Percentiles rank a stretch among this genome's conserved stretches.
These are phyloP conservation scores for Petrolisthes manimaculis DNA, from an alignment of 2,888 invertebrate species.

Conservation along the genomic window DNA sequence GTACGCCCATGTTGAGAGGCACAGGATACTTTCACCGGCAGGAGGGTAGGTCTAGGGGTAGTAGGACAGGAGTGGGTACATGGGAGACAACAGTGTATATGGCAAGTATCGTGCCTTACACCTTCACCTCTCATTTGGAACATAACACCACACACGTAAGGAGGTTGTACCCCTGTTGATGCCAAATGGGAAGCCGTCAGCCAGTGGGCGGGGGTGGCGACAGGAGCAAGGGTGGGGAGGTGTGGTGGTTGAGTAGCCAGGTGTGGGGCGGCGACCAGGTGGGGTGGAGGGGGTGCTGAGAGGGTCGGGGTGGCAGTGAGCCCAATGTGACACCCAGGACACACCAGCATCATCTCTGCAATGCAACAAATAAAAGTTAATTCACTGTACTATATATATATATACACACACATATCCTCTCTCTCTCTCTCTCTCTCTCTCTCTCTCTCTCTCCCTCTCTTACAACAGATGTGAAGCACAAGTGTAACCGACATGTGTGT, in stretches of 20 bases:
- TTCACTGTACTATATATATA: conserved; percentile 2
- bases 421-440: not conserved
- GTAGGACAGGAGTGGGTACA: too few species aligned
- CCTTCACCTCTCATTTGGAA: conserved; percentile 37
- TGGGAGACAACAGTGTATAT: conserved; percentile 42
- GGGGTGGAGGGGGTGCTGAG: not conserved
- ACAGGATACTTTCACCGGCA: conserved; percentile 15
- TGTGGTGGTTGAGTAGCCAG: not conserved
- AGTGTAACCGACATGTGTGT: too few species aligned
- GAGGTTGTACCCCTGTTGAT: conserved; percentile 37
- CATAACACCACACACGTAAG: conserved; percentile 52
- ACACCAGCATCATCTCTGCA: conserved; percentile 57
- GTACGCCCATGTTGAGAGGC: conserved; percentile 10
- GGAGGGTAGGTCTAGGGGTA: conserved; percentile 12
- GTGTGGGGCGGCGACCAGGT: not conserved
- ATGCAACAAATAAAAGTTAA: conserved; percentile 2
- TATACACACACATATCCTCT: conserved; percentile 9
- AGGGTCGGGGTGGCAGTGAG: conserved; percentile 18
- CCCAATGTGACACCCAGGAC: conserved; percentile 56
- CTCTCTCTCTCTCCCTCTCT: conserved; percentile 30
- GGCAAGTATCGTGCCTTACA: conserved; percentile 31
- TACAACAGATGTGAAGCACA: too few species aligned
- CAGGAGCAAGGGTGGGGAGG: conserved; percentile 10
- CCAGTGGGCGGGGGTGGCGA: conserved; percentile 35
- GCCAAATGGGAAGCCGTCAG: conserved; percentile 28